These are phyloP conservation scores for Acleris laterana DNA, from an alignment of 2,888 invertebrate species.

Conservation along the genomic window DNA sequence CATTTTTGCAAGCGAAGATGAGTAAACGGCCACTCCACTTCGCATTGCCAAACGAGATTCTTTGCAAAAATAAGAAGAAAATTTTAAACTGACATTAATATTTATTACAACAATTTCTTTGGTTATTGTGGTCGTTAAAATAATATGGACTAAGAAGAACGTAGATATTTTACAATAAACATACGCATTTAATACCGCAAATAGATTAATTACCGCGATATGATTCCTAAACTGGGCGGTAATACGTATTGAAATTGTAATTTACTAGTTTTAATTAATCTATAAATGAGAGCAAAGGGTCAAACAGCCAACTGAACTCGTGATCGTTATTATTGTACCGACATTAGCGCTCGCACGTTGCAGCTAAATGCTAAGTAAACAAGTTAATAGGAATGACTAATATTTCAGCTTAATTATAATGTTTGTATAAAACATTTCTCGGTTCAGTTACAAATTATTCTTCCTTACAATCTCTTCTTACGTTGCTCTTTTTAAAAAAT, in stretches of 20 bases:
- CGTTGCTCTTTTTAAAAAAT: conserved; percentile 6
- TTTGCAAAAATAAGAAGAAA: background rate
- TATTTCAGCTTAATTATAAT: too few relatives aligned
- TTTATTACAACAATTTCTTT: background rate
- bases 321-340: background rate
- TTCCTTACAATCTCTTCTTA: conserved; percentile 1
- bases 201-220: background rate
- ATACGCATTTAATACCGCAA: background rate
- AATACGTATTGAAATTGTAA: background rate
- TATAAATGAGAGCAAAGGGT: background rate
- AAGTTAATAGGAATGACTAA: too few relatives aligned
- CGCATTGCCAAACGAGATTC: background rate
- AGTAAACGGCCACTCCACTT: conserved; percentile 3
- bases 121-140: background rate
- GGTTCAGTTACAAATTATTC: background rate
- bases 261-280: background rate
- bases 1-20: conserved; percentile 9
- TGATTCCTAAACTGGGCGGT: background rate
- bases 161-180: background rate
- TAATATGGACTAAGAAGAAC: background rate
- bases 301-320: background rate
- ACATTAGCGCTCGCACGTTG: background rate
- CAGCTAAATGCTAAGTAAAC: background rate
- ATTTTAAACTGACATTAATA: background rate
- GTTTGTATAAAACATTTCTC: too few relatives aligned